Conservation (phyloP, 2,888 invertebrate species). For the Oxytorus armatus region DNA sequence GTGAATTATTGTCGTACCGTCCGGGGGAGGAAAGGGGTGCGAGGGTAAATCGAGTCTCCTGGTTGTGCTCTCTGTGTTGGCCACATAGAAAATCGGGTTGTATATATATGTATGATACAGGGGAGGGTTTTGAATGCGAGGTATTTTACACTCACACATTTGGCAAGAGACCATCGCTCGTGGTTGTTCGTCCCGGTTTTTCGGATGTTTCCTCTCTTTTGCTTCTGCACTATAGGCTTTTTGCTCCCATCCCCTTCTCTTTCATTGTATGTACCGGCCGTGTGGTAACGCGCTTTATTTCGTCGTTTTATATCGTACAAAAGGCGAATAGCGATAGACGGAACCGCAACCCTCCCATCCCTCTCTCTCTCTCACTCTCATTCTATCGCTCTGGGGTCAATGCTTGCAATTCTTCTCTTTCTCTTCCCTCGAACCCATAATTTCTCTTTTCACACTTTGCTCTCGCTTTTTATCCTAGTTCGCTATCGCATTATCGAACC, state of each 20-base stretch:
- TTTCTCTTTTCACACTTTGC: conserved; percentile 62
- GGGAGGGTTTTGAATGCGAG: conserved; percentile 36
- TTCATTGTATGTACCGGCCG: conserved; percentile 8
- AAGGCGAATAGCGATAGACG: conserved; percentile 65
- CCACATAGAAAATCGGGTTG: conserved; percentile 22
- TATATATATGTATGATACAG: conserved; percentile 4
- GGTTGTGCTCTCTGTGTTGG: conserved; percentile 47
- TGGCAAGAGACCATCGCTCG: conserved; percentile 41
- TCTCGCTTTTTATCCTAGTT: conserved; percentile 54
- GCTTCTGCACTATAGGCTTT: neutral
- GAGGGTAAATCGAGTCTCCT: conserved; percentile 74
- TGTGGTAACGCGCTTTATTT: conserved; percentile 60
- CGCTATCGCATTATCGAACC: conserved; percentile 47
- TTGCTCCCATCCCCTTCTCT: neutral
- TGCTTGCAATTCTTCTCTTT: conserved; percentile 16
- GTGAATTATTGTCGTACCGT: conserved; percentile 79
- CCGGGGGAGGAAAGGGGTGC: no score
- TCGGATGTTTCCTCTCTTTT: conserved; percentile 18
- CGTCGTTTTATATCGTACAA: conserved; percentile 67
- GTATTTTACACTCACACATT: conserved; percentile 41
- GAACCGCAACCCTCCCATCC: conserved; percentile 51
- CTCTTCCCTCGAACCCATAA: conserved; percentile 39
- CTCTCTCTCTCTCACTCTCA: neutral
- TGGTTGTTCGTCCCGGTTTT: conserved; percentile 52
- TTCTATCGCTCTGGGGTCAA: conserved; percentile 29